A percentile compares a stretch with the other conserved stretches of the same genome.
Evolutionary conservation across 2,113 vertebrate species (phyloP).

Genomic region (Platichthys flesus): DNA sequence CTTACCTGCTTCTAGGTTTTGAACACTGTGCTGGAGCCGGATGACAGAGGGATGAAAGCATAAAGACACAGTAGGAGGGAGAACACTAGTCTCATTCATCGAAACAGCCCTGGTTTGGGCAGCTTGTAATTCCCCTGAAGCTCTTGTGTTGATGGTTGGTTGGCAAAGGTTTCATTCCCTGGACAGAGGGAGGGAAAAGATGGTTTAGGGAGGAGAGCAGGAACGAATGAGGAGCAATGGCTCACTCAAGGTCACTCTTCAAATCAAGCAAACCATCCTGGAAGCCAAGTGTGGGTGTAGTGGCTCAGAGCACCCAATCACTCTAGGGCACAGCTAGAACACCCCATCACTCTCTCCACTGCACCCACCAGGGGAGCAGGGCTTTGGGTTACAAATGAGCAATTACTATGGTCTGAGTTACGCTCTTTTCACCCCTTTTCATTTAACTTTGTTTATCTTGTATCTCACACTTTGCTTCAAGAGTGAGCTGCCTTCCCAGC

Average conservation of each 20-base stretch:
- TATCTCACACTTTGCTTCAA: conserved; percentile 58
- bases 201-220: conserved; percentile 46
- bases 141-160: conserved; percentile 62
- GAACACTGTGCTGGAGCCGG: conserved; percentile 31
- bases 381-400: conserved; percentile 73
- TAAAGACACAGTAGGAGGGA: conserved; percentile 44
- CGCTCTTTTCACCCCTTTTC: conserved; percentile 50
- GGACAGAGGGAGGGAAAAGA: conserved; percentile 53
- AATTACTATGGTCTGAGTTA: conserved; percentile 65
- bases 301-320: conserved; percentile 67
- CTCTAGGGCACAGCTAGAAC: conserved; percentile 47
- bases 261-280: conserved; percentile 65
- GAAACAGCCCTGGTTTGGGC: conserved; percentile 39
- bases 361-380: conserved; percentile 55
- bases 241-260: conserved; percentile 74
- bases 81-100: conserved; percentile 62
- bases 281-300: conserved; percentile 57
- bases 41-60: conserved; percentile 35
- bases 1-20: conserved; percentile 31
- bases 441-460: conserved; percentile 75
- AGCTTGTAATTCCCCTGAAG: conserved; percentile 61
- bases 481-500: conserved; percentile 33
- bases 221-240: conserved; percentile 47
- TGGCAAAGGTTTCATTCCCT: conserved; percentile 57
- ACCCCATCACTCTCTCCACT: conserved; percentile 60